phyloP scores from a whole-genome alignment of 2,113 vertebrate species.

The Siniperca chuatsi region DNA sequence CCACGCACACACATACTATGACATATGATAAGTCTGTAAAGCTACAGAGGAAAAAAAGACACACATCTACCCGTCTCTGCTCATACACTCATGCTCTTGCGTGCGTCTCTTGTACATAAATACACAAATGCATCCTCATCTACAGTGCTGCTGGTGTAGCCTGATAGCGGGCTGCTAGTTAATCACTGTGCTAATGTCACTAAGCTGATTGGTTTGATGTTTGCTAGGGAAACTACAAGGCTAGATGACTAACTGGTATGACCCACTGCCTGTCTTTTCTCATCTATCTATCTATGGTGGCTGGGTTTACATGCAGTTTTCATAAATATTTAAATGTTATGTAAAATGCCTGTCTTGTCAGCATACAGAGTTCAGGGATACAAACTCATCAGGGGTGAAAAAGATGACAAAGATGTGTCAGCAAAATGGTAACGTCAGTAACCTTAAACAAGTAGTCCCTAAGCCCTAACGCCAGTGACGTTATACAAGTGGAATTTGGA shows the following conservation, averaged over 20 bases:
- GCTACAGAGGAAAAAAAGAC: not conserved
- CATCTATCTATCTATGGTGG: not conserved
- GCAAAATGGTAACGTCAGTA: too few relatives aligned
- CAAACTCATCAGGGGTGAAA: too few relatives aligned
- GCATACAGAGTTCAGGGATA: not conserved
- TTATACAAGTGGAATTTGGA: too few relatives aligned
- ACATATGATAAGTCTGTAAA: not conserved
- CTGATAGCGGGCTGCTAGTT: conserved; percentile 52
- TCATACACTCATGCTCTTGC: not conserved
- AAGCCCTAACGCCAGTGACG: too few relatives aligned
- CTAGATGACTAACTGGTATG: conserved; percentile 55
- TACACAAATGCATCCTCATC: not conserved
- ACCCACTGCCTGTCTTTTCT: conserved; percentile 13
- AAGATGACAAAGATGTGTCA: too few relatives aligned
- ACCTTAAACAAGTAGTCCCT: too few relatives aligned
- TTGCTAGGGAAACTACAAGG: conserved; percentile 44
- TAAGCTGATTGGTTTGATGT: conserved; percentile 73
- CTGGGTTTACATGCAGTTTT: not conserved
- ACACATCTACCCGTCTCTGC: not conserved
- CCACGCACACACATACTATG: not conserved
- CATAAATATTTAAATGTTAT: not conserved
- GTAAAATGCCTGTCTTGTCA: conserved; percentile 3
- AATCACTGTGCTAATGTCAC: conserved; percentile 78
- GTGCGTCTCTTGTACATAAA: not conserved
- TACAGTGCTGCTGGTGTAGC: conserved; percentile 60